A percentile compares a stretch with the other conserved stretches of the same genome.
Evolutionary conservation across 2,113 vertebrate genomes (phyloP).

Genomic region (Daboia siamensis): DNA sequence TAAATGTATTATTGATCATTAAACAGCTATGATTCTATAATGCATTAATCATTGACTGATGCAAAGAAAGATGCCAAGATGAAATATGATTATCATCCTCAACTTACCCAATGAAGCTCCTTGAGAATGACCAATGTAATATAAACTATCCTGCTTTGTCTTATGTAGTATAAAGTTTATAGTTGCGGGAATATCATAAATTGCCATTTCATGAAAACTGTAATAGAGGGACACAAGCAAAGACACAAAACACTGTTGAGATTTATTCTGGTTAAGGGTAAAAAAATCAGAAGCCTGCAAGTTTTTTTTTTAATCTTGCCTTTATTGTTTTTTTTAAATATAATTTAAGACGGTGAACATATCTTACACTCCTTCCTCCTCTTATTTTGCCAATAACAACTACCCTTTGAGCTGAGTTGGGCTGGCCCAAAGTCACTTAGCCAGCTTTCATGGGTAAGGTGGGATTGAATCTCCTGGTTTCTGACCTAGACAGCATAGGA

Average conservation of each 20-base stretch:
- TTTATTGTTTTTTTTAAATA: not conserved
- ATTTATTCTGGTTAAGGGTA: not conserved
- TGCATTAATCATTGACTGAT: not conserved
- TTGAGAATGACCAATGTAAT: conserved; percentile 28
- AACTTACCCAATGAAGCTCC: conserved; percentile 6
- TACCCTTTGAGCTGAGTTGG: not conserved
- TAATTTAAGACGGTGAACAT: not conserved
- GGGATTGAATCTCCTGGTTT: not conserved
- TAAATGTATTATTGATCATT: not conserved
- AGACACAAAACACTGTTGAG: not conserved
- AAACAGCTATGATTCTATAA: not conserved
- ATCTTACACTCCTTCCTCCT: not conserved
- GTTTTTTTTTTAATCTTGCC: not conserved
- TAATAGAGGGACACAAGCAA: not conserved
- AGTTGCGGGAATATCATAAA: conserved; percentile 11
- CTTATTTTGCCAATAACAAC: not conserved
- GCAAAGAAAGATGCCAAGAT: not conserved
- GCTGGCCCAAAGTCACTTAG: not conserved
- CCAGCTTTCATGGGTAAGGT: not conserved
- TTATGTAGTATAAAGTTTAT: conserved; percentile 20
- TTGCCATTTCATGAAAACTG: conserved; percentile 28
- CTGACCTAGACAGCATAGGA: not conserved
- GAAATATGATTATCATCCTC: not conserved
- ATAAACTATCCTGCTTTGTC: conserved; percentile 4
- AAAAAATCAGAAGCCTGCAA: not conserved